Evolutionary conservation across 1,140 invertebrate genomes (phyloP).

Genomic region (Drosophila grimshawi): DNA sequence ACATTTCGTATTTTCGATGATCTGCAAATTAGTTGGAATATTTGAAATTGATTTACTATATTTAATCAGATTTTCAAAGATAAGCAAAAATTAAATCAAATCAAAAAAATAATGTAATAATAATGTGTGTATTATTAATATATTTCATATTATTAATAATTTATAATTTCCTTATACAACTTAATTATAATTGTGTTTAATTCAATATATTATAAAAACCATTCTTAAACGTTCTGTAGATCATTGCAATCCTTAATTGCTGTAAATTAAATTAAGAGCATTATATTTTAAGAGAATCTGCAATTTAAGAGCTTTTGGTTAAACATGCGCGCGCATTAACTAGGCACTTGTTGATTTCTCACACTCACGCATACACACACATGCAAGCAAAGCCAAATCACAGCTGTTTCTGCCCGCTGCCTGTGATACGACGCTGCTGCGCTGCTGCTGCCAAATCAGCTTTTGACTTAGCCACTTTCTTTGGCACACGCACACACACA

Average conservation of each 20-base stretch:
- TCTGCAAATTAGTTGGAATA: not conserved
- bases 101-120: too few species aligned
- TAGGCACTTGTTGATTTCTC: slow-evolving; percentile 73
- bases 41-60: not conserved
- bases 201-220: too few species aligned
- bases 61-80: too few species aligned
- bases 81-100: too few species aligned
- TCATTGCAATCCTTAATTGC: too few species aligned
- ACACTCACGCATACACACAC: slow-evolving; percentile 21
- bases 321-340: slow-evolving; percentile 58
- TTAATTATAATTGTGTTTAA: too few species aligned
- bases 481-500: slow-evolving; percentile 6
- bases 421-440: slow-evolving; percentile 25
- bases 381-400: not conserved
- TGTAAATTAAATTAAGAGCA: slow-evolving; percentile 12
- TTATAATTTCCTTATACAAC: too few species aligned
- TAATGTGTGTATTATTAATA: too few species aligned
- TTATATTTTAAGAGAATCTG: not conserved
- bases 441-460: slow-evolving; percentile 19
- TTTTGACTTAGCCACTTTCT: slow-evolving; percentile 47
- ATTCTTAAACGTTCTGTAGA: too few species aligned
- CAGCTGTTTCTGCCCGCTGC: slow-evolving; percentile 61
- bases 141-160: too few species aligned
- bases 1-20: not conserved
- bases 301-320: slow-evolving; percentile 1